Evolutionary conservation across 92 coral and sea anemone species (phyloP).

Genomic region (Virgularia gustaviana): DNA sequence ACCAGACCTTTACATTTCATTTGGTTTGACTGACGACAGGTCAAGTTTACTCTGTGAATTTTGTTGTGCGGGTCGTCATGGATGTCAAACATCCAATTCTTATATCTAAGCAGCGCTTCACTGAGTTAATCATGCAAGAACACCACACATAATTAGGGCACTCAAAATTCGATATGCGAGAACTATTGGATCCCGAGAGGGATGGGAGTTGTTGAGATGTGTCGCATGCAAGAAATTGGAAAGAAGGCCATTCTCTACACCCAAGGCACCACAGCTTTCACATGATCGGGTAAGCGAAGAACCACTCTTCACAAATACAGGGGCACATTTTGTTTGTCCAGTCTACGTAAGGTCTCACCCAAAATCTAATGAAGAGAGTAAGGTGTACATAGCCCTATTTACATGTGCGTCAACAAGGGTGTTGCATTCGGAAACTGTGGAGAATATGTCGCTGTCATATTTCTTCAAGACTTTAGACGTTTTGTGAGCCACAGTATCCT

Average conservation of each 20-base stretch:
- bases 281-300: slow-evolving; percentile 19
- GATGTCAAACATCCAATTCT: slow-evolving; percentile 19
- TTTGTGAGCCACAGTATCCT: too few species aligned
- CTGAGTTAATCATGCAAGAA: not conserved
- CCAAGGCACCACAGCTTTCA: not conserved
- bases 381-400: slow-evolving; percentile 14
- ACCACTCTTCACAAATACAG: not conserved
- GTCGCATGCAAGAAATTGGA: slow-evolving; percentile 2
- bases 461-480: not conserved
- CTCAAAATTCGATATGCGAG: slow-evolving; percentile 24
- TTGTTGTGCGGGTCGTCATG: too few species aligned
- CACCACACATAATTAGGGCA: slow-evolving; percentile 4
- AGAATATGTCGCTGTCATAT: not conserved
- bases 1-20: too few species aligned
- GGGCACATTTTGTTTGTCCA: slow-evolving; percentile 1
- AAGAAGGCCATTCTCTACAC: not conserved
- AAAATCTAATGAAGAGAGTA: not conserved
- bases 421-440: slow-evolving; percentile 9
- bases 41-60: too few species aligned
- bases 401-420: slow-evolving; percentile 16
- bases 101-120: slow-evolving; percentile 12
- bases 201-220: slow-evolving; percentile 18
- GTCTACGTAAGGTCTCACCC: not conserved
- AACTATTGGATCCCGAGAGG: slow-evolving; percentile 46
- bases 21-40: too few species aligned